phyloP scores from a whole-genome alignment of 2,797 vertebrate genomes.

The Sphaeramia orbicularis region DNA sequence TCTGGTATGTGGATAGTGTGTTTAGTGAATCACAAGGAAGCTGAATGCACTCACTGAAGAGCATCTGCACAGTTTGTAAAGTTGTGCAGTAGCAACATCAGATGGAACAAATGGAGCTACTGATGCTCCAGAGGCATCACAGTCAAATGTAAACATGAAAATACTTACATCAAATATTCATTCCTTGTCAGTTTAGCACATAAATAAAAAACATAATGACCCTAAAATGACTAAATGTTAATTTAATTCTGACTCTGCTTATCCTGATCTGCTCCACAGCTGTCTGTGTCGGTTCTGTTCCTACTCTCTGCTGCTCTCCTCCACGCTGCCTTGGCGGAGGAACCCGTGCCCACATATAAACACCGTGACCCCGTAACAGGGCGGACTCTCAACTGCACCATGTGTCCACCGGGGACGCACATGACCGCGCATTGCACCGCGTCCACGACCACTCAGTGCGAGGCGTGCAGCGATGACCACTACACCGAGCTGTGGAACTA shows the following conservation, averaged over 20 bases:
- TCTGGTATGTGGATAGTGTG: too few relatives aligned
- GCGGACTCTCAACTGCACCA: slow-evolving; percentile 51
- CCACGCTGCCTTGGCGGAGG: too few relatives aligned
- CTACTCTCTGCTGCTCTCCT: slow-evolving; percentile 34
- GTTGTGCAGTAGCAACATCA: too few relatives aligned
- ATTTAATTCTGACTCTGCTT: too few relatives aligned
- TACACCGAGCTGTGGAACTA: slow-evolving; percentile 83
- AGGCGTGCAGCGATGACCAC: slow-evolving; percentile 45
- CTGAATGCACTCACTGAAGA: too few relatives aligned
- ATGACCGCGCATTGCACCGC: slow-evolving; percentile 71
- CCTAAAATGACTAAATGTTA: too few relatives aligned
- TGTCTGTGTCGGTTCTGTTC: slow-evolving; percentile 28
- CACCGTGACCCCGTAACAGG: slow-evolving; percentile 37
- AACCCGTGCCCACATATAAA: slow-evolving; percentile 47
- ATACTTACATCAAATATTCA: neutral
- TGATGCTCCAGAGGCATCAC: too few relatives aligned
- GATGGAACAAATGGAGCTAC: too few relatives aligned
- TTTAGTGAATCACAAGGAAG: too few relatives aligned
- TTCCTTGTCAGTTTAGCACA: neutral
- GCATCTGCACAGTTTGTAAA: too few relatives aligned
- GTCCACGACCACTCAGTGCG: slow-evolving; percentile 68
- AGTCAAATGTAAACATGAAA: too few relatives aligned
- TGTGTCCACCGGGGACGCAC: slow-evolving; percentile 71
- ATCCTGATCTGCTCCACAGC: slow-evolving; percentile 35
- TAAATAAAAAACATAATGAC: too few relatives aligned